A percentile compares a stretch with the other conserved stretches of the same genome.
phyloP scores from a whole-genome alignment of 2,797 vertebrate genomes.

The Sandelia bainsii region DNA sequence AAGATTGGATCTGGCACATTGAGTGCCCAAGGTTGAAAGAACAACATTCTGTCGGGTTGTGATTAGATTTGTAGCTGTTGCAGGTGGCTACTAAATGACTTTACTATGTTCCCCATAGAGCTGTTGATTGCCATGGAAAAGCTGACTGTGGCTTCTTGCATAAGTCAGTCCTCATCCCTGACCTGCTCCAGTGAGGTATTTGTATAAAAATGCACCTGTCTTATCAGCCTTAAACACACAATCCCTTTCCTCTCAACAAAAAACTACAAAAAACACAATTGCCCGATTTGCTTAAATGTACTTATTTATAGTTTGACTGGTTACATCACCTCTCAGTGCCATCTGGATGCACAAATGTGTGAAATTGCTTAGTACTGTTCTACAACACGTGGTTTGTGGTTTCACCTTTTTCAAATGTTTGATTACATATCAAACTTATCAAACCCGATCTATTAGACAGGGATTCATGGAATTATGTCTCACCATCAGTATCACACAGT shows the following conservation, averaged over 20 bases:
- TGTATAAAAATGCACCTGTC: background rate
- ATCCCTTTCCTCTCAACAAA: background rate
- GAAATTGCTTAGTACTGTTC: background rate
- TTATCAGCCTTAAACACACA: background rate
- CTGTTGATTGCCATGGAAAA: slow-evolving; percentile 18
- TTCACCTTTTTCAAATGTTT: too few relatives aligned
- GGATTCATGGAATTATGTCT: background rate
- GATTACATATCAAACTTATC: too few relatives aligned
- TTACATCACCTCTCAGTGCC: background rate
- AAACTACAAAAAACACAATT: background rate
- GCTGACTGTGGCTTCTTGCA: background rate
- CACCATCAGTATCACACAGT: background rate
- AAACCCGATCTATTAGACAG: slow-evolving; percentile 1
- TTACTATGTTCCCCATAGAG: slow-evolving; percentile 12
- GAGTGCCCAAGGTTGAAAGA: slow-evolving; percentile 37
- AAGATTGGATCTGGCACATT: slow-evolving; percentile 42
- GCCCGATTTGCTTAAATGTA: background rate
- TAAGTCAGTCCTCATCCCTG: background rate
- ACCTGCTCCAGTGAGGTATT: background rate
- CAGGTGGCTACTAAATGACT: slow-evolving; percentile 38
- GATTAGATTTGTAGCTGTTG: slow-evolving; percentile 47
- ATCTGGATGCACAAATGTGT: background rate
- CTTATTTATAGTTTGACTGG: background rate
- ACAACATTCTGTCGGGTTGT: slow-evolving; percentile 19
- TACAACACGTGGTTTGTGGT: background rate